Evolutionary conservation across 2,888 invertebrate species (phyloP).

Genomic region (Furcula furcula): DNA sequence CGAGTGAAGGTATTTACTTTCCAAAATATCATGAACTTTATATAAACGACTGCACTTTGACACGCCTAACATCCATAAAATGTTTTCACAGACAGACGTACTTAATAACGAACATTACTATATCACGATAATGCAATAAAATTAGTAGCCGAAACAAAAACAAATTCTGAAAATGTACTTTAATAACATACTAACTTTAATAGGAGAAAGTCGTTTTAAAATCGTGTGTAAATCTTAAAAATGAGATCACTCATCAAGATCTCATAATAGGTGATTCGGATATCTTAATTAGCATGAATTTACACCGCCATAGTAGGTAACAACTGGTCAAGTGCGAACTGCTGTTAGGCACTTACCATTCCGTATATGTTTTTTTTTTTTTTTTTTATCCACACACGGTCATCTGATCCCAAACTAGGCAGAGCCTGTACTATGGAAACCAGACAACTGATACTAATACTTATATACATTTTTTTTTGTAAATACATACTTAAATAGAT

Average conservation of each 20-base stretch:
- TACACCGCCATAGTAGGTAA: constrained; percentile 43
- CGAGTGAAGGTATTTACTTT: constrained; percentile 1
- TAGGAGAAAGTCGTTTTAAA: constrained; percentile 34
- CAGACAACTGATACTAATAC: too few species aligned
- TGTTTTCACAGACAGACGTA: constrained; percentile 27
- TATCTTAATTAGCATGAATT: constrained; percentile 63
- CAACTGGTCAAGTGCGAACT: neutral
- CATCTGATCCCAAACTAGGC: too few species aligned
- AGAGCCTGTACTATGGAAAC: too few species aligned
- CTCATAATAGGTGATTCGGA: constrained; percentile 46
- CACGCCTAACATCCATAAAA: constrained; percentile 27
- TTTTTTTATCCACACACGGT: too few species aligned
- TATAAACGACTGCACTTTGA: constrained; percentile 26
- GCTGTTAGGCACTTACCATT: constrained; percentile 1
- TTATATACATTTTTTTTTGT: too few species aligned
- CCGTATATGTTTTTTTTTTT: constrained; percentile 2
- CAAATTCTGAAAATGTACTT: constrained; percentile 39
- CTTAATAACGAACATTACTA: constrained; percentile 22
- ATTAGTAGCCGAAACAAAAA: constrained; percentile 44
- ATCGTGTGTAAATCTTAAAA: constrained; percentile 34
- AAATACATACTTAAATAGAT: too few species aligned
- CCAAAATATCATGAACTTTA: constrained; percentile 17
- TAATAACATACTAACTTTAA: constrained; percentile 33
- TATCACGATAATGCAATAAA: constrained; percentile 60
- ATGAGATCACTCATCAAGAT: constrained; percentile 39